These are phyloP conservation scores for Lasiommata megera DNA, from an alignment of 2,888 invertebrate species.

Conservation along the genomic window DNA sequence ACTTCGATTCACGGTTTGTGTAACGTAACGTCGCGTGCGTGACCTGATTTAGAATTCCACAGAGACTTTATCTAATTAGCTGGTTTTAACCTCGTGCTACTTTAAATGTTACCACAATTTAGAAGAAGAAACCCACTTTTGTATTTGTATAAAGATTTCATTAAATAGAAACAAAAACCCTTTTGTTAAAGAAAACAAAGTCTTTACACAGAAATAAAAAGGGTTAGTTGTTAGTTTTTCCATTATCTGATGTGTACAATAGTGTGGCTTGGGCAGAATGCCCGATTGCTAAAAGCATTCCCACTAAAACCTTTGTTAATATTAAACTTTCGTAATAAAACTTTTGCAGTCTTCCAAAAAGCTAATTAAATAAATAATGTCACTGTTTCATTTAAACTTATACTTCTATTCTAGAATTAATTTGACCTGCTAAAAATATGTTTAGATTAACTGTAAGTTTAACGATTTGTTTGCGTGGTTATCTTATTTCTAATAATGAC, in stretches of 20 bases:
- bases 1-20: neutral
- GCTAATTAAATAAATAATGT: neutral
- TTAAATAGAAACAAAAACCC: conserved; percentile 2
- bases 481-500: no score
- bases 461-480: no score
- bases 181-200: conserved; percentile 3
- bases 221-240: conserved; percentile 19
- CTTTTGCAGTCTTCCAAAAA: neutral
- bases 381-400: neutral
- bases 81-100: conserved; percentile 9
- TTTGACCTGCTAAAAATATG: neutral
- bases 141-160: neutral
- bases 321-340: conserved; percentile 12
- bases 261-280: conserved; percentile 24
- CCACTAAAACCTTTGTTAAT: conserved; percentile 17
- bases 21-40: conserved; percentile 8
- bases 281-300: conserved; percentile 29
- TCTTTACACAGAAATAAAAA: conserved; percentile 15
- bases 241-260: conserved; percentile 21
- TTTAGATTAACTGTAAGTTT: no score
- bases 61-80: conserved; percentile 16
- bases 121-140: neutral
- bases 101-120: neutral
- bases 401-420: neutral
- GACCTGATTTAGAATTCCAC: conserved; percentile 12